These are phyloP conservation scores for Latrodectus hesperus DNA, from an alignment of 2,888 invertebrate species.

Conservation along the genomic window DNA sequence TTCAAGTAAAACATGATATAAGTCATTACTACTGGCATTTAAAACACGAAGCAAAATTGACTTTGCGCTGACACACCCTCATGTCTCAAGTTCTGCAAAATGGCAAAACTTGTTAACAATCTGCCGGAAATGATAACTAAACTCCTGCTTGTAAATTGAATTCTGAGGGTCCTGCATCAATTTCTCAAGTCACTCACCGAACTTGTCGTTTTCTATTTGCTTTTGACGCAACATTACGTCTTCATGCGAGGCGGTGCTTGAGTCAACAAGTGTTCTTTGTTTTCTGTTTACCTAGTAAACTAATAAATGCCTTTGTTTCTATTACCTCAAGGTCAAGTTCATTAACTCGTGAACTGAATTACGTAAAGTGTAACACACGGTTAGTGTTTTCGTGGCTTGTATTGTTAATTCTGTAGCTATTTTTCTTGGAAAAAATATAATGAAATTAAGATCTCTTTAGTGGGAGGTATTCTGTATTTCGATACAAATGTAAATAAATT, in stretches of 20 bases:
- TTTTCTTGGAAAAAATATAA: background rate
- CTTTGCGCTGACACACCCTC: background rate
- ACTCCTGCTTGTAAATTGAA: constrained; percentile 29
- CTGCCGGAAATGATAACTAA: background rate
- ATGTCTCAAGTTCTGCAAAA: background rate
- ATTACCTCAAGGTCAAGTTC: constrained; percentile 5
- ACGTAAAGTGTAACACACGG: background rate
- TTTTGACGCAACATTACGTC: background rate
- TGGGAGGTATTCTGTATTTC: too few relatives aligned
- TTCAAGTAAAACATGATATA: too few relatives aligned
- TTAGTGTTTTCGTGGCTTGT: background rate
- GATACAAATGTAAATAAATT: too few relatives aligned
- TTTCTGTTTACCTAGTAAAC: constrained; percentile 51
- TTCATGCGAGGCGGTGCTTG: background rate
- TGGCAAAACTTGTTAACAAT: background rate
- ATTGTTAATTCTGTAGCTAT: background rate
- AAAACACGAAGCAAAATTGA: background rate
- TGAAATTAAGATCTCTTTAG: too few relatives aligned
- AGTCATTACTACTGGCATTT: too few relatives aligned
- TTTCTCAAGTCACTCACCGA: constrained; percentile 15
- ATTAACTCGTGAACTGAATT: background rate
- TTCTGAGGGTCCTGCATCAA: constrained; percentile 14
- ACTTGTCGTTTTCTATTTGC: constrained; percentile 30
- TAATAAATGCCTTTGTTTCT: constrained; percentile 12
- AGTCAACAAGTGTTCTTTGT: background rate